These are phyloP conservation scores for Hirtodrosophila histrioides DNA, from an alignment of 2,888 invertebrate species.

Conservation along the genomic window DNA sequence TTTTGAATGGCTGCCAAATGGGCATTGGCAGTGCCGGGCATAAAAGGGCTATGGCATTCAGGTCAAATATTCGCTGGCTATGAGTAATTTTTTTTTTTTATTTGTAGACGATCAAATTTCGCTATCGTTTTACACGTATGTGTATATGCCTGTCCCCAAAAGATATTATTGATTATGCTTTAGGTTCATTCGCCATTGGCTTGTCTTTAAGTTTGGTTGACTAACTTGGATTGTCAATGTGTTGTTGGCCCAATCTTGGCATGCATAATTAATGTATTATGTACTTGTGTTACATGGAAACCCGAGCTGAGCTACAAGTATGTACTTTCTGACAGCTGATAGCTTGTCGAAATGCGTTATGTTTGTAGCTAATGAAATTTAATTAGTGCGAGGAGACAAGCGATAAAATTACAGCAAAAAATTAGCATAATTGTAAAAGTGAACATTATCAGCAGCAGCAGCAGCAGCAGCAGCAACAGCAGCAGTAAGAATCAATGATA, in stretches of 20 bases:
- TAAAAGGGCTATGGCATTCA: constrained; percentile 21
- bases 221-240: constrained; percentile 58
- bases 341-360: constrained; percentile 40
- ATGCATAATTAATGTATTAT: constrained; percentile 53
- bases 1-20: constrained; percentile 73
- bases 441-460: not conserved
- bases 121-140: constrained; percentile 31
- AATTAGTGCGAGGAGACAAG: constrained; percentile 76
- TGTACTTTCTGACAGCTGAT: constrained; percentile 6
- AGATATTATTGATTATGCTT: constrained; percentile 60
- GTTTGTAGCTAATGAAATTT: constrained; percentile 69
- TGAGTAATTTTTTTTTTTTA: not conserved
- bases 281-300: constrained; percentile 12
- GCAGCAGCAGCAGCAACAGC: not conserved
- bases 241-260: constrained; percentile 13
- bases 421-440: constrained; percentile 54
- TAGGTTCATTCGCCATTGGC: constrained; percentile 20
- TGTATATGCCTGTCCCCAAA: not conserved
- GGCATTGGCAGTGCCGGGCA: constrained; percentile 25
- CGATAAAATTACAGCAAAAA: constrained; percentile 58
- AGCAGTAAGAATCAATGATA: constrained; percentile 47
- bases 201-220: constrained; percentile 10
- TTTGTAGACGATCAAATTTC: constrained; percentile 32
- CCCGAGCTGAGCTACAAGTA: constrained; percentile 1
- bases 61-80: constrained; percentile 56